These are phyloP conservation scores for Crotalus adamanteus DNA, from an alignment of 2,797 vertebrate genomes.

Conservation along the genomic window DNA sequence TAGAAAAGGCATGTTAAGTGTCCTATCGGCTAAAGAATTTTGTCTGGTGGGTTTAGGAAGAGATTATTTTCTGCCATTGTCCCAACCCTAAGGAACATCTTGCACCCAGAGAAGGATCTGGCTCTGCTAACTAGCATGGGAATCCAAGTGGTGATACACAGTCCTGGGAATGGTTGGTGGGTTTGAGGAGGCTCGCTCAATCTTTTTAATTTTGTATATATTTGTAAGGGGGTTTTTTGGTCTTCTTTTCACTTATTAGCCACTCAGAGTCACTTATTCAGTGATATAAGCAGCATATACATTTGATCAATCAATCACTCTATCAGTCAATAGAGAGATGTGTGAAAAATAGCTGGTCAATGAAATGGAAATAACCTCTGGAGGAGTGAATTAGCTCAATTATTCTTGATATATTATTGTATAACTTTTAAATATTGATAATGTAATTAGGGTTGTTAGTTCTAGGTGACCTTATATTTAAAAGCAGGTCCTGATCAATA, in stretches of 20 bases:
- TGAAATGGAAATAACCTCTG: constrained; percentile 3
- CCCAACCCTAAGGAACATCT: not conserved
- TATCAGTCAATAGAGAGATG: not conserved
- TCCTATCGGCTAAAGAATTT: not conserved
- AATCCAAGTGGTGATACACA: not conserved
- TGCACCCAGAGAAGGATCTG: not conserved
- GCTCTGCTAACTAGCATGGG: not conserved
- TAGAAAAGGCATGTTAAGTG: not conserved
- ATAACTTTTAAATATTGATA: constrained; percentile 28
- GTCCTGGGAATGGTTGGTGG: not conserved
- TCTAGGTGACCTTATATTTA: constrained; percentile 24
- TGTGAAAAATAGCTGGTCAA: not conserved
- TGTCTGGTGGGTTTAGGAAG: not conserved
- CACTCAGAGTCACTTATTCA: not conserved
- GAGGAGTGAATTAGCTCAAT: constrained; percentile 14
- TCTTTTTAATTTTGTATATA: not conserved
- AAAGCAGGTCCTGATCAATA: constrained; percentile 35
- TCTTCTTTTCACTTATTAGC: not conserved
- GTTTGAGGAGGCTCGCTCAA: not conserved
- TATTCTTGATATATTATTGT: constrained; percentile 5
- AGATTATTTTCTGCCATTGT: not conserved
- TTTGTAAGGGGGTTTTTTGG: not conserved
- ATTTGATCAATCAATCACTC: not conserved
- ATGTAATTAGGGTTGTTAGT: constrained; percentile 22
- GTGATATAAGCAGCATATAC: not conserved